Evolutionary conservation across 92 coral and sea anemone species (phyloP).

Genomic region (Galaxea fascicularis): DNA sequence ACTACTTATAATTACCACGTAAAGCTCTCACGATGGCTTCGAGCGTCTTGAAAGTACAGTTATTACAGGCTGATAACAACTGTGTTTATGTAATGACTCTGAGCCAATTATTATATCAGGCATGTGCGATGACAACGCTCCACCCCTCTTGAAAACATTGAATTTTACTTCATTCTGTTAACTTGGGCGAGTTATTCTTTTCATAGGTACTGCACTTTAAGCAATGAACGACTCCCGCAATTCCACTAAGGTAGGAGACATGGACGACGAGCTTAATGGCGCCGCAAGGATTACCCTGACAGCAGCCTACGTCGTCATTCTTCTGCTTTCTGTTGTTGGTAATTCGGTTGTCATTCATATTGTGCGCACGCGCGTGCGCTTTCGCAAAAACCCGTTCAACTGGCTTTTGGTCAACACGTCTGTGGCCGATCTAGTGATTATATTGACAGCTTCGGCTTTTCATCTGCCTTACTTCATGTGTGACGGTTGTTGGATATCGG

Average conservation of each 20-base stretch:
- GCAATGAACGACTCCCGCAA: background rate
- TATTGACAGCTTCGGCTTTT: slow-evolving; percentile 31
- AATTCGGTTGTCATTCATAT: slow-evolving; percentile 41
- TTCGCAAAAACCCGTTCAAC: slow-evolving; percentile 39
- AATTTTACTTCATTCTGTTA: too few relatives aligned
- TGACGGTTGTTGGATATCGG: slow-evolving; percentile 25
- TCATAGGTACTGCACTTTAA: background rate
- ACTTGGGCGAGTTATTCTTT: background rate
- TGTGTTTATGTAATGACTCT: too few relatives aligned
- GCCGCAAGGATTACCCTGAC: background rate
- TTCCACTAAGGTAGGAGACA: background rate
- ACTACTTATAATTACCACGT: too few relatives aligned
- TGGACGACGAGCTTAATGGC: background rate
- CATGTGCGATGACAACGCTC: too few relatives aligned
- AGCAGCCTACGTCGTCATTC: slow-evolving; percentile 16
- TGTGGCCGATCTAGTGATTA: slow-evolving; percentile 29
- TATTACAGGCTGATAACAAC: too few relatives aligned
- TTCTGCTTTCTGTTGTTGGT: slow-evolving; percentile 9
- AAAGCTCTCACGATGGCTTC: too few relatives aligned
- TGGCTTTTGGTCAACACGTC: slow-evolving; percentile 40
- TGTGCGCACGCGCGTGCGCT: slow-evolving; percentile 30
- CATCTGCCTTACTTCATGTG: background rate
- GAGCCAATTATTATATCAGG: too few relatives aligned
- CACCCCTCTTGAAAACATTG: background rate
- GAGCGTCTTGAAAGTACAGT: too few relatives aligned